A percentile compares a stretch with the other conserved stretches of the same genome.
Conservation (phyloP, 2,113 vertebrate genomes). For the Phrynosoma blainvillii region DNA sequence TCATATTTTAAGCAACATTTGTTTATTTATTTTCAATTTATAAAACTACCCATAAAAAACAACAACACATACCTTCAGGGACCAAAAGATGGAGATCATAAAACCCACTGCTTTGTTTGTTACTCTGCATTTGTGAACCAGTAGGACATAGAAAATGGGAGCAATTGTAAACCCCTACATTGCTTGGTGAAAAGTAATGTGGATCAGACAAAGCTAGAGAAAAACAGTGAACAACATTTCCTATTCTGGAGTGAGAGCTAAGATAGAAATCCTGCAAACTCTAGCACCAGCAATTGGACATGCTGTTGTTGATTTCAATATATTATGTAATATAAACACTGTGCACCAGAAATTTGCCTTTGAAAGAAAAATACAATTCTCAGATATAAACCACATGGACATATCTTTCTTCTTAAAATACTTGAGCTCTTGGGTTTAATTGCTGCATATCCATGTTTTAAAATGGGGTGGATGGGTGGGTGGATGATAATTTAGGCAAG, state of each 20-base stretch:
- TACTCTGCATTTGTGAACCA: slow-evolving; percentile 20
- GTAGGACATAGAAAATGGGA: slow-evolving; percentile 35
- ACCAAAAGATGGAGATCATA: slow-evolving; percentile 37
- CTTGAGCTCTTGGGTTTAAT: neutral
- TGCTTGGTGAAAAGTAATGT: neutral
- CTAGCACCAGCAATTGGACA: neutral
- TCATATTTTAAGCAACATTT: slow-evolving; percentile 68
- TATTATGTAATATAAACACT: neutral
- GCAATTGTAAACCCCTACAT: neutral
- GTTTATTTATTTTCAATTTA: slow-evolving; percentile 68
- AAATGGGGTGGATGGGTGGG: no score
- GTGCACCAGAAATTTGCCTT: neutral
- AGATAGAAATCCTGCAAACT: neutral
- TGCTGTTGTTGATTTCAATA: neutral
- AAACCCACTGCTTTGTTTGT: slow-evolving; percentile 22
- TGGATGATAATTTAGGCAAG: neutral
- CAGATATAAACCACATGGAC: neutral
- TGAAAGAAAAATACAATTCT: neutral
- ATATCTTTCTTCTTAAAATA: neutral
- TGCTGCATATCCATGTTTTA: neutral
- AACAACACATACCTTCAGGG: neutral
- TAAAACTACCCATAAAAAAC: slow-evolving; percentile 39
- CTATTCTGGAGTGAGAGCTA: neutral
- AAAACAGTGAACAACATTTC: neutral
- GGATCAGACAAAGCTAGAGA: slow-evolving; percentile 17